phyloP scores from a whole-genome alignment of 2,888 invertebrate genomes.

The Synergus gifuensis region DNA sequence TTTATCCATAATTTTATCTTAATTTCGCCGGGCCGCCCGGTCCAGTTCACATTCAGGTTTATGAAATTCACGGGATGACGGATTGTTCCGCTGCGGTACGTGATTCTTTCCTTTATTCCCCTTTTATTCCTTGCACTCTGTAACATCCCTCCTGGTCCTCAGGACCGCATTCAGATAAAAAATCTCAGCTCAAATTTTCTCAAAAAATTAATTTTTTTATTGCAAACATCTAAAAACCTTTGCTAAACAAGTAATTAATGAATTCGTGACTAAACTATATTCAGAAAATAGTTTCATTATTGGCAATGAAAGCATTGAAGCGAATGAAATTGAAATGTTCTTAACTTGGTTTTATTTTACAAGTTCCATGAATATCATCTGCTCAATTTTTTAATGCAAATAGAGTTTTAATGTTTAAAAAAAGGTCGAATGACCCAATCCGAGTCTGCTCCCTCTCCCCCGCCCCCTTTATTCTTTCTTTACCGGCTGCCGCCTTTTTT shows the following conservation, averaged over 20 bases:
- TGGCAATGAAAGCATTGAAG: too few relatives aligned
- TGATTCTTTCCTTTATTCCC: slow-evolving; percentile 58
- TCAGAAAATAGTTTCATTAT: too few relatives aligned
- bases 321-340: too few relatives aligned
- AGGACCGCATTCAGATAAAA: background rate
- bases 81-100: slow-evolving; percentile 57
- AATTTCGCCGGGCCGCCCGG: slow-evolving; percentile 54
- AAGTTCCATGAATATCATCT: background rate
- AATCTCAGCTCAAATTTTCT: background rate
- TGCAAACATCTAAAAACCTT: too few relatives aligned
- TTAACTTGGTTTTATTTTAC: background rate
- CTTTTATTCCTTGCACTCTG: slow-evolving; percentile 14
- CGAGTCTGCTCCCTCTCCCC: background rate
- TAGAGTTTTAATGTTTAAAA: background rate
- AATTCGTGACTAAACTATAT: too few relatives aligned
- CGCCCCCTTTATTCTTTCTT: slow-evolving; percentile 50
- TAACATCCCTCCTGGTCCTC: background rate
- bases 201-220: background rate
- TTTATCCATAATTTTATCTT: slow-evolving; percentile 65
- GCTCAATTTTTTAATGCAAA: background rate
- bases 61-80: slow-evolving; percentile 65
- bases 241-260: too few relatives aligned
- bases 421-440: background rate
- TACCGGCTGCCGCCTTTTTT: slow-evolving; percentile 62
- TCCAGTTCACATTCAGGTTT: slow-evolving; percentile 61